Base-by-base conservation (phyloP, 1,140 invertebrate genomes). In the Plutomurus gul region DNA sequence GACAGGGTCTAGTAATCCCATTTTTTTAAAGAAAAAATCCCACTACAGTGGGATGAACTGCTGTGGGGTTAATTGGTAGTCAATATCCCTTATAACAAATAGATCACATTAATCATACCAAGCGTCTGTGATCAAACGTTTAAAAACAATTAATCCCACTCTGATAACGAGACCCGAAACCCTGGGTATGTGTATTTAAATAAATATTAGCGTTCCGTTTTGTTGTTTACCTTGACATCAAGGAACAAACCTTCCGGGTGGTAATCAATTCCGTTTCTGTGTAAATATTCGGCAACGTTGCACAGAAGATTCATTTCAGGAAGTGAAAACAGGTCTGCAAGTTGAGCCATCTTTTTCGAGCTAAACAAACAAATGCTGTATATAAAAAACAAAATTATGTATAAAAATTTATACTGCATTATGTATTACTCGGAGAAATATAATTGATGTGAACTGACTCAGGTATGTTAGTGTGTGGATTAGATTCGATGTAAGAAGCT, bases 281-380 rank as follows among this genome's bases (percentile, higher is more conserved):
- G 90, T 86, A 98, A 98, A 88, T 94, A 97, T 87, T 98, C 95
- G 5, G 95, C 93, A 0, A 98, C 93, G 88, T 97, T 96, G 82
- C 95, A 95, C 3, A 99, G 87, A 30, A 99, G 88, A 81, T 93
- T 92, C 91, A 98, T 97, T 90, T 98, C 96, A 18, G 97, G 97
- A 40, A 98, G 92, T 1, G 96, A 97, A 87, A 99, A 99, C n/a
- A 99, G 87, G 89, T 99, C 97, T 18, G 96, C 95, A 79, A 98
- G 87, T 86, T 99, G 96, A 20, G 96, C 91, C 96, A 98, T 97
- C 87, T 94, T 94, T 7, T 40, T 89, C 88, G 81, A 91, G 89
- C 75, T 76, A 40, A 10, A 36, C 7, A 13, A 73, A 20, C 13
- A 20, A 75, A 33, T 3, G 16, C 91, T 94, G 87, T 75, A 90